These are phyloP conservation scores for Hiodon alosoides DNA, from an alignment of 2,113 vertebrate species.

Conservation along the genomic window DNA sequence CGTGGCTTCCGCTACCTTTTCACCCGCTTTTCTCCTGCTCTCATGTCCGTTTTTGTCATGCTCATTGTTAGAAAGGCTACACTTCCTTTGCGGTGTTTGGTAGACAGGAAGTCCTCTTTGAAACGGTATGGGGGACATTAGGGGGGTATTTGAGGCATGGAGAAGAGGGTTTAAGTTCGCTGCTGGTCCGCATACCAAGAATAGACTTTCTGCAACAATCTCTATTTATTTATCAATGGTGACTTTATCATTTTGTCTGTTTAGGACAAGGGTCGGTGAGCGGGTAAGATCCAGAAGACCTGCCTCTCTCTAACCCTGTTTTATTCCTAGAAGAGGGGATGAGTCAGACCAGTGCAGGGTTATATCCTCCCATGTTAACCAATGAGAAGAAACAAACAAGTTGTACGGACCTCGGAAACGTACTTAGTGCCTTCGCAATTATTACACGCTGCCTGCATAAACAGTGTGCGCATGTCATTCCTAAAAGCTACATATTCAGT, in stretches of 20 bases:
- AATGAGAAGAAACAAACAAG: neutral
- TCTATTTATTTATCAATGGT: neutral
- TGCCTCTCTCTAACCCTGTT: too few relatives aligned
- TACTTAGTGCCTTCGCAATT: too few relatives aligned
- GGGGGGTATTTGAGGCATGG: constrained; percentile 9
- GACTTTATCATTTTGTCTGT: too few relatives aligned
- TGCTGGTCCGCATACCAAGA: neutral
- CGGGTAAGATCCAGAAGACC: too few relatives aligned
- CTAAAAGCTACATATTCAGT: too few relatives aligned
- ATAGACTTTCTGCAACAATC: neutral
- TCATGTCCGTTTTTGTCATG: constrained; percentile 10
- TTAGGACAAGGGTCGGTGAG: too few relatives aligned
- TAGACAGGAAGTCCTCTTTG: constrained; percentile 39
- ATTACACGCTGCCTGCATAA: too few relatives aligned
- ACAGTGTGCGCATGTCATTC: too few relatives aligned
- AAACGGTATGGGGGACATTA: constrained; percentile 17
- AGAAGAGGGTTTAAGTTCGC: neutral
- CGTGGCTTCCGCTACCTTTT: neutral
- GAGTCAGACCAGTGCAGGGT: too few relatives aligned
- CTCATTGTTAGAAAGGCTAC: constrained; percentile 33
- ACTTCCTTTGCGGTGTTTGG: constrained; percentile 36
- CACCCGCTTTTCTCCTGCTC: neutral
- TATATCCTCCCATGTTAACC: too few relatives aligned
- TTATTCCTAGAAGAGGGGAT: too few relatives aligned
- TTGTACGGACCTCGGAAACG: neutral